These are phyloP conservation scores for Syncerus caffer DNA, from an alignment of 2,797 vertebrate species.

Conservation along the genomic window DNA sequence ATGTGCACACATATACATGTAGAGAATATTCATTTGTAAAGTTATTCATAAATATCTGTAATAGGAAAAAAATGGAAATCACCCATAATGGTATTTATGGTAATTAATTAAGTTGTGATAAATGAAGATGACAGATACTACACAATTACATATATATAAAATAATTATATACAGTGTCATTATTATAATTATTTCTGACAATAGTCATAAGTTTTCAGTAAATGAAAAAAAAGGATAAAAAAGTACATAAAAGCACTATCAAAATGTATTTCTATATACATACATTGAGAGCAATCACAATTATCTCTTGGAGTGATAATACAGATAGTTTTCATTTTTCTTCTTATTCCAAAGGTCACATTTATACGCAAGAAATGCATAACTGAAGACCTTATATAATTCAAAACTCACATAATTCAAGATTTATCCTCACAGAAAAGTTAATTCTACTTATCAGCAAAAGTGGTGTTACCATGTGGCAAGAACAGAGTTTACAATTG, in stretches of 20 bases:
- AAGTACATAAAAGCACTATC: not conserved
- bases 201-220: slow-evolving; percentile 9
- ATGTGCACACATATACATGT: not conserved
- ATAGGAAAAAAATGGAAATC: not conserved
- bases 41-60: slow-evolving; percentile 19
- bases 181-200: not conserved
- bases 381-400: slow-evolving; percentile 13
- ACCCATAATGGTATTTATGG: not conserved
- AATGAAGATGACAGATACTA: not conserved
- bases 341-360: not conserved
- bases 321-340: not conserved
- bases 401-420: slow-evolving; percentile 28
- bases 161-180: not conserved
- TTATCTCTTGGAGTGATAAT: not conserved
- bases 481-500: slow-evolving; percentile 12
- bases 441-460: slow-evolving; percentile 10
- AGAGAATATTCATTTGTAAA: not conserved
- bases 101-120: not conserved
- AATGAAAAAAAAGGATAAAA: slow-evolving; percentile 13
- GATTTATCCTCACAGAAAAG: slow-evolving; percentile 25
- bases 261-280: not conserved
- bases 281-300: not conserved
- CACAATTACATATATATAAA: not conserved
- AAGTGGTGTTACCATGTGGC: not conserved
- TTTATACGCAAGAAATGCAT: not conserved